Evolutionary conservation across 2,113 vertebrate species (phyloP).

Genomic region (Oreochromis aureus): DNA sequence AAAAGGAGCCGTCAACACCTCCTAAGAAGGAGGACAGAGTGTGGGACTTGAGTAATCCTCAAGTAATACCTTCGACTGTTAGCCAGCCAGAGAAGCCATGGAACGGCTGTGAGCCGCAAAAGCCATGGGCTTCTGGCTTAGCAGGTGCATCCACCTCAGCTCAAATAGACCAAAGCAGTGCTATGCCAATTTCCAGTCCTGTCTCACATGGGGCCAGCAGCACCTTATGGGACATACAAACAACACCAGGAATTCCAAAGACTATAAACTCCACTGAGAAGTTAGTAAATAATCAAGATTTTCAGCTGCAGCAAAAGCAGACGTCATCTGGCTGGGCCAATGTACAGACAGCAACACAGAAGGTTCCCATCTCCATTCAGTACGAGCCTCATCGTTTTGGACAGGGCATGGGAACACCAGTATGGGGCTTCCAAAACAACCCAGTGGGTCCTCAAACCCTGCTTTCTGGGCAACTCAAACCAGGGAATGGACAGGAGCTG

Average conservation of each 20-base stretch:
- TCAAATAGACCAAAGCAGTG: conserved; percentile 55
- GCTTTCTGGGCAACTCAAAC: conserved; percentile 59
- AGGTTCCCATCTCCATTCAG: conserved; percentile 62
- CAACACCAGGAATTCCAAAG: conserved; percentile 51
- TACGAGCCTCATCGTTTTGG: conserved; percentile 56
- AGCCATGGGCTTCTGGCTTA: conserved; percentile 43
- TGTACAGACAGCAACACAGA: conserved; percentile 39
- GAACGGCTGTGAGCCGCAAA: conserved; percentile 50
- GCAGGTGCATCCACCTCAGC: conserved; percentile 31
- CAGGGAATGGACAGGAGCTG: conserved; percentile 51
- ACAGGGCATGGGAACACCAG: conserved; percentile 47
- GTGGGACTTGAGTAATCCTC: conserved; percentile 47
- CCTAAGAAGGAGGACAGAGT: conserved; percentile 41
- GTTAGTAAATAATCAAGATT: conserved; percentile 42
- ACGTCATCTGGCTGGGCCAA: conserved; percentile 48
- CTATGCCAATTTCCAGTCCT: conserved; percentile 38
- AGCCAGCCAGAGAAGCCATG: conserved; percentile 48
- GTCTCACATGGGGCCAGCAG: conserved; percentile 37
- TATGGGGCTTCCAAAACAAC: conserved; percentile 70
- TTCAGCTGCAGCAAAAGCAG: conserved; percentile 59
- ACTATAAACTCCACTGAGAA: conserved; percentile 52
- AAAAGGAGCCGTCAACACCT: conserved; percentile 27
- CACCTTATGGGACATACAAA: conserved; percentile 60
- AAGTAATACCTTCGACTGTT: conserved; percentile 34
- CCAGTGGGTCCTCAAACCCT: conserved; percentile 57